Base-by-base conservation (phyloP, 2,797 vertebrate genomes). In the Sphenopsis melanotis region DNA sequence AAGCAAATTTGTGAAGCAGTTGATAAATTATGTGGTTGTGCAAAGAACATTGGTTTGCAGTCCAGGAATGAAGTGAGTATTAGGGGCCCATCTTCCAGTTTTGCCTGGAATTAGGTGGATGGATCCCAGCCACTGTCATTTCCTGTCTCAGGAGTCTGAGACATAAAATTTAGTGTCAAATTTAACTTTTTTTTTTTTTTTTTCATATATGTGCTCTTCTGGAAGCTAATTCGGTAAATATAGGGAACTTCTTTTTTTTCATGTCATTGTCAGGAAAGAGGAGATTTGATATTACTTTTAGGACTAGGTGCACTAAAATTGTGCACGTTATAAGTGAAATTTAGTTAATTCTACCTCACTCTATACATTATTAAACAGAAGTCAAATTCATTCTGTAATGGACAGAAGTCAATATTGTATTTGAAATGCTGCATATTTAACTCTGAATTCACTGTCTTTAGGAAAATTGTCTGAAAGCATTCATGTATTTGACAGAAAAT, bases 401-500 rank as follows among this genome's bases (percentile, higher is more conserved):
- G 64, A 69, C 32, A 60, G 46, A 91, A 26, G 23, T 29, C 32
- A 56, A 10, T 79, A 78, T 70, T 85, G 21, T 19, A 15, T 88
- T 93, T 87, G 49, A 83, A 79, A 74, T 74, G 34, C 13, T 89
- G 12, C 44, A 49, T 77, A 50, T 90, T 84, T 80, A 83, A 42
- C 60, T 90, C 65, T 55, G 23, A 94, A 78, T 77, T 81, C 55
- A 71, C 44, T 69, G 30, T 59, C 37, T 94, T 79, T 65, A 49
- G 66, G 50, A 91, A 94, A 69, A 21, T 19, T 90, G 61, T 85
- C 91, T 85, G 79, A 96, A 95, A 91, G 37, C 9, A 49, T 69
- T 77, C 6, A 37, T 61, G 24, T 77, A 46, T 92, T 96, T 93
- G 95, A 95, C 89, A 96, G 47, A 94, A 94, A 84, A 42, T 49